phyloP scores from a whole-genome alignment of 2,888 invertebrate species.

The Dicycla oo region DNA sequence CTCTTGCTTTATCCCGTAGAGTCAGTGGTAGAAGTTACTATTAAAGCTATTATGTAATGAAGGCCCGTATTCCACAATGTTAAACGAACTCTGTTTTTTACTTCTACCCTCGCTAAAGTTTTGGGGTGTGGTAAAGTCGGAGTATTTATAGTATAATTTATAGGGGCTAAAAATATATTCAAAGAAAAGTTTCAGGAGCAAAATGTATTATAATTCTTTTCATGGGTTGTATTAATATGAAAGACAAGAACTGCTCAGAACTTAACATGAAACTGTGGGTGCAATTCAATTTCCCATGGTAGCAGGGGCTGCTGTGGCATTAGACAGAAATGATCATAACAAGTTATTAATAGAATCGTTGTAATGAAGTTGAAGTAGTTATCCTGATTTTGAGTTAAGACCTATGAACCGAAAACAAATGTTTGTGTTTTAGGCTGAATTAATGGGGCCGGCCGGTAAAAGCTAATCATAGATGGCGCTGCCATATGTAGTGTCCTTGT shows the following conservation, averaged over 20 bases:
- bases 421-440: not conserved
- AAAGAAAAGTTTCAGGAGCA: slow-evolving; percentile 11
- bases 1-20: slow-evolving; percentile 23
- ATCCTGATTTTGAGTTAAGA: no score
- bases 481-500: no score
- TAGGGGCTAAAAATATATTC: slow-evolving; percentile 14
- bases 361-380: no score
- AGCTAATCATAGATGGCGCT: no score
- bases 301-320: not conserved
- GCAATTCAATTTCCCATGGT: not conserved
- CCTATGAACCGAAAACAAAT: no score
- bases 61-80: slow-evolving; percentile 39
- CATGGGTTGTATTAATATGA: not conserved
- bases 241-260: not conserved
- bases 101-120: slow-evolving; percentile 21
- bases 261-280: no score
- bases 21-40: slow-evolving; percentile 29
- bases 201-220: slow-evolving; percentile 11
- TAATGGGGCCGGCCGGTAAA: no score
- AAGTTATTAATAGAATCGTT: no score
- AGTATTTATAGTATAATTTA: slow-evolving; percentile 41
- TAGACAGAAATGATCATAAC: not conserved
- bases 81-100: slow-evolving; percentile 41
- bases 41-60: slow-evolving; percentile 59
- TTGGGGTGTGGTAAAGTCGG: slow-evolving; percentile 32